Evolutionary conservation across 2,113 vertebrate genomes (phyloP), one percentile per base, ranked within the genome.

Genomic region (Larimichthys polyactis): DNA sequence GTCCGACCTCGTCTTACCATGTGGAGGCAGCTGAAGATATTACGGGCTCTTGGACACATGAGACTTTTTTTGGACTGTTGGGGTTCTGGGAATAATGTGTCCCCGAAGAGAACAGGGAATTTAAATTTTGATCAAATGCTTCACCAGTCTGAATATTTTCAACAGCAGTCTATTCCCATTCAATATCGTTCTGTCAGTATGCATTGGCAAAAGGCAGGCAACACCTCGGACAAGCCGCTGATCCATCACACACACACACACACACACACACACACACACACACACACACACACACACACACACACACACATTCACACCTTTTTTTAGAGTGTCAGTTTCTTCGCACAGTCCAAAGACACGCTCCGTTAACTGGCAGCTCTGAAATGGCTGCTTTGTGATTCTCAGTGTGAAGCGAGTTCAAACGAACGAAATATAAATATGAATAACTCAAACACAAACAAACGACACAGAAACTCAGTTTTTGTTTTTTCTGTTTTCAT

Each of bases 301-400:
- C 27, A 27, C 27, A 27, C 27, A 19, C 16, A 73, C 17, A 74
- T 59, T 81, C 72, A 77, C 85, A 81, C 44, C 24, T 65, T 52
- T 52, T 58, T 77, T 52, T 24, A 24, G 36, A 70, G 76, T 12
- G 66, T 79, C 48, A 69, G 52, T 43, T 73, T 80, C 54, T 60
- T 54, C 69, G 51, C 73, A 66, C 59, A 63, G 77, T 40, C 63
- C 60, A 72, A 52, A 69, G 20, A 68, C 43, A 36, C 66, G n/a
- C 5, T 52, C 66, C 48, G 46, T 24, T 48, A 62, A 63, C 16
- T 5, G 32, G 54, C 62, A 36, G 1, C 63, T 78, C 59, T 65
- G 36, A 72, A 71, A 1, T 24, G 24, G 11, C 29, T 59, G 22
- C 48, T 75, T 52, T 55, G 54, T 54, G 66, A 44, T 22, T 19